These are phyloP conservation scores for Nomada fabriciana DNA, from an alignment of 2,888 invertebrate genomes.

Conservation along the genomic window DNA sequence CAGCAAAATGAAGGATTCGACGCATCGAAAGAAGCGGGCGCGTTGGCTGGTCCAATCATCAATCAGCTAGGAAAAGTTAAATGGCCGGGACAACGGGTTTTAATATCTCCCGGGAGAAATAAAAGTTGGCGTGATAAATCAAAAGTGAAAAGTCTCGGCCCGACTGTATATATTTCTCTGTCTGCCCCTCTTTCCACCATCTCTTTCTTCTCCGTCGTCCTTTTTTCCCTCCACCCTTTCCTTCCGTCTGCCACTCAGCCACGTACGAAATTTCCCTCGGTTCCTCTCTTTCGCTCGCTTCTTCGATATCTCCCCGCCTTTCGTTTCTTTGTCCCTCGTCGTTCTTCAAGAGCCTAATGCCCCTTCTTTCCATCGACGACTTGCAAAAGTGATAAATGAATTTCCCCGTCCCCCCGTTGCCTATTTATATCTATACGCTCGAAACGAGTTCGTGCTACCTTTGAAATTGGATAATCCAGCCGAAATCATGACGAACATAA, in stretches of 20 bases:
- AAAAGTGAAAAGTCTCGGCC: slow-evolving; percentile 84
- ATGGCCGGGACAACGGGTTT: slow-evolving; percentile 83
- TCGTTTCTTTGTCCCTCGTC: slow-evolving; percentile 48
- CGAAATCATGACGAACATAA: slow-evolving; percentile 50
- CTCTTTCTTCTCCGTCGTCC: slow-evolving; percentile 41
- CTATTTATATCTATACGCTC: slow-evolving; percentile 67
- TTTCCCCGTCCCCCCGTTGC: slow-evolving; percentile 69
- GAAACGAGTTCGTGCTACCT: slow-evolving; percentile 29
- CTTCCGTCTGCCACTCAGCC: slow-evolving; percentile 75
- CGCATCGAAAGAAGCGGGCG: slow-evolving; percentile 62
- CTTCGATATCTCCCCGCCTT: slow-evolving; percentile 50
- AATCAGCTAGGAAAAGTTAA: slow-evolving; percentile 82
- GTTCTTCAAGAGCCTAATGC: slow-evolving; percentile 60
- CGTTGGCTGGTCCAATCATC: slow-evolving; percentile 80
- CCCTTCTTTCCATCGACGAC: slow-evolving; percentile 71
- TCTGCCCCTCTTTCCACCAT: slow-evolving; percentile 53
- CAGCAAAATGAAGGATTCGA: slow-evolving; percentile 58
- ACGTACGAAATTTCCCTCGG: slow-evolving; percentile 70
- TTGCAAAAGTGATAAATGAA: slow-evolving; percentile 81
- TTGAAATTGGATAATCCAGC: slow-evolving; percentile 72
- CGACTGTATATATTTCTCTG: slow-evolving; percentile 71
- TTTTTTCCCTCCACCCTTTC: slow-evolving; percentile 49
- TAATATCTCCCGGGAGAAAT: slow-evolving; percentile 83
- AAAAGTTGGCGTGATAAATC: slow-evolving; percentile 84
- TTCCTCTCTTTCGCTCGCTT: slow-evolving; percentile 16